Percentiles rank a stretch among this genome's conserved stretches.
These are phyloP conservation scores for Taenioides sp. DNA, from an alignment of 2,797 vertebrate genomes.

Conservation along the genomic window DNA sequence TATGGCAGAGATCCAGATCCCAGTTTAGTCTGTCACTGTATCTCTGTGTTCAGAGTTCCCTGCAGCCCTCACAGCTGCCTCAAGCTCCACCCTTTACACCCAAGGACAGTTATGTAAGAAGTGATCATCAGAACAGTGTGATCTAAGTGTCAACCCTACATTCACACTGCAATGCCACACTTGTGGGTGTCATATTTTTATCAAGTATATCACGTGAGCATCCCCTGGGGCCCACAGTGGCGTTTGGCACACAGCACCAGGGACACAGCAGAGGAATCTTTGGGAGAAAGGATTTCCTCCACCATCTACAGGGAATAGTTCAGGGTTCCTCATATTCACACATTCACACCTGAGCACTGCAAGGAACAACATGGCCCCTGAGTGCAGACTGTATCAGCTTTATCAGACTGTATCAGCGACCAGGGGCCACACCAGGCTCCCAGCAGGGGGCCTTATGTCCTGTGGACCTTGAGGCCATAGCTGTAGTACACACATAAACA, in stretches of 20 bases:
- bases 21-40: constrained; percentile 68
- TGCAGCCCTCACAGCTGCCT: constrained; percentile 51
- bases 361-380: constrained; percentile 30
- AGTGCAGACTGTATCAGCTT: background rate
- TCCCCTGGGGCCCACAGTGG: background rate
- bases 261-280: constrained; percentile 35
- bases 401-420: background rate
- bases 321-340: constrained; percentile 45
- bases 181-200: background rate
- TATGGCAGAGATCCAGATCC: constrained; percentile 57
- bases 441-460: background rate
- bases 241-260: background rate
- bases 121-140: constrained; percentile 5
- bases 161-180: background rate
- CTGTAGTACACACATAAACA: background rate
- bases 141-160: background rate
- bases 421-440: background rate
- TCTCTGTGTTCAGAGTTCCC: constrained; percentile 21
- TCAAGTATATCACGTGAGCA: background rate
- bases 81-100: constrained; percentile 16
- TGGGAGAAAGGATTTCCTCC: constrained; percentile 14
- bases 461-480: no score
- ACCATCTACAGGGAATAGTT: constrained; percentile 16
- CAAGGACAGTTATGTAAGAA: constrained; percentile 70
- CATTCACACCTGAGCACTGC: constrained; percentile 51